A percentile compares a stretch with the other conserved stretches of the same genome.
phyloP scores from a whole-genome alignment of 1,140 invertebrate genomes.

The Gonatopus flavifemur region DNA sequence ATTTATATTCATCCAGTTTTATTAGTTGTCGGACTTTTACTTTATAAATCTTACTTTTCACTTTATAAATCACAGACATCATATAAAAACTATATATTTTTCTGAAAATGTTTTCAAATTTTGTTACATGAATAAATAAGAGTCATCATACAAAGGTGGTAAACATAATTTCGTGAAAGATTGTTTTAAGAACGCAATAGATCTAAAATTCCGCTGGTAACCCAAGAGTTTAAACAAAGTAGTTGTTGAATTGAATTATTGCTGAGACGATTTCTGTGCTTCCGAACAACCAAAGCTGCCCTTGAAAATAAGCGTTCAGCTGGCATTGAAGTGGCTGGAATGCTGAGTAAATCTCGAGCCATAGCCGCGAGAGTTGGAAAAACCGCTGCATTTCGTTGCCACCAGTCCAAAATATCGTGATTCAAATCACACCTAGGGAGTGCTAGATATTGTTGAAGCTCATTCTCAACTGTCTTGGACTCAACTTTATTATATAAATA shows the following conservation, averaged over 20 bases:
- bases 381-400: neutral
- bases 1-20: no score
- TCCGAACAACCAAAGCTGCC: neutral
- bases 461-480: neutral
- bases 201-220: neutral
- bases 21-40: no score
- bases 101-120: no score
- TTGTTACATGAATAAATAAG: no score
- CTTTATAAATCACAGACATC: no score
- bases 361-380: neutral
- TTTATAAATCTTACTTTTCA: no score
- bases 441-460: neutral
- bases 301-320: neutral
- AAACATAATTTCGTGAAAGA: no score
- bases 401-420: neutral
- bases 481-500: no score
- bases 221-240: neutral
- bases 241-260: neutral
- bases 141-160: no score
- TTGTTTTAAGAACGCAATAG: no score
- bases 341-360: neutral
- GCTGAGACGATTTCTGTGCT: neutral
- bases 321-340: neutral
- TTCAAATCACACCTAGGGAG: neutral
- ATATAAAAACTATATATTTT: no score